Evolutionary conservation across 1,140 invertebrate species (phyloP), one percentile per base, ranked within the genome.

Genomic region (Mactra quadrangularis): DNA sequence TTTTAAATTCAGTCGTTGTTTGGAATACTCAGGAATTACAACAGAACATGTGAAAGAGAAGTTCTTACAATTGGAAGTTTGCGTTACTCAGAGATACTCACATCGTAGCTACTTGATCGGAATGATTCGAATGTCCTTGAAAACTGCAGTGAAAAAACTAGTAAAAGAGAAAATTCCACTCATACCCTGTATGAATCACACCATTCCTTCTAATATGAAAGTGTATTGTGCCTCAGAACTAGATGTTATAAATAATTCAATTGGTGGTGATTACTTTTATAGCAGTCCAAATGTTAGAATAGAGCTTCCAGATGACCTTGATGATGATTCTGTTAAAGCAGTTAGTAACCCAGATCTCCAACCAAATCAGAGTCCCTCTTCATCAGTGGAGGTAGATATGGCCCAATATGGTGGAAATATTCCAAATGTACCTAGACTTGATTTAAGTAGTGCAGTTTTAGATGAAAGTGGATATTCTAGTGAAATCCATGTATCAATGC

Each of bases 191-290:
- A 87, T 90, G 85, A 89, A 91, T 53, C 82, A 89, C 47, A 89
- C 88, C 9, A 89, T 91, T 38, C 91, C 91, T n/a, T 84, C 89
- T 57, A 90, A 86, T 53, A 90, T 92, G 89, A 87, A 87, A 25
- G 89, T 92, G n/a, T 89, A 89, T 70, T 88, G 88, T 83, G 87
- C 89, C 15, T 83, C 83, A 0, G 87, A 90, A 31, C 55, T 91
- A 3, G 60, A 87, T 47, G 74, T 90, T 33, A 85, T 85, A 25
- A 85, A 83, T 29, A 79, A 77, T 33, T 31, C 68, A 19, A 33
- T 66, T 53, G 53, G 64, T 57, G 53, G 64, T 17, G 71, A 87
- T 35, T 71, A 84, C 6, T 90, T 89, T 47, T 86, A 85, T 45
- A 88, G 87, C 29, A 85, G 85, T 71, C 87, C 88, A 9, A 82